These are phyloP conservation scores for Lepisosteus oculatus DNA, from an alignment of 2,113 vertebrate genomes.

Conservation along the genomic window DNA sequence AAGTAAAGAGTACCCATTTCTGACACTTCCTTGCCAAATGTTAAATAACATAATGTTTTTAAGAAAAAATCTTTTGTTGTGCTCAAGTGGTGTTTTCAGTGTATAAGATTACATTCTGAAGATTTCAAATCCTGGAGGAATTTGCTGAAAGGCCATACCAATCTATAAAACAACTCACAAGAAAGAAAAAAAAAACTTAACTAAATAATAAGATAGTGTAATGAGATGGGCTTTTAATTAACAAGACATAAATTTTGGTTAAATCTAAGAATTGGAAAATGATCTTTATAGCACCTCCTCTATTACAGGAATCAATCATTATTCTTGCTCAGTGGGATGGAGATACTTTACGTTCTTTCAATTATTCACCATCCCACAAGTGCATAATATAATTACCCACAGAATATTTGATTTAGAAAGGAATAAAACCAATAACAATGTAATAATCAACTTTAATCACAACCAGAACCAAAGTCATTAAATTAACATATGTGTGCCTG, in stretches of 20 bases:
- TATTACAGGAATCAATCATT: slow-evolving; percentile 48
- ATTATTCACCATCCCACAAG: slow-evolving; percentile 36
- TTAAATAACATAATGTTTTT: too few species aligned
- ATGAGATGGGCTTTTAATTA: slow-evolving; percentile 9
- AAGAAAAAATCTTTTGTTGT: too few species aligned
- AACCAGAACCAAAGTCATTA: slow-evolving; percentile 10
- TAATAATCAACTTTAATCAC: slow-evolving; percentile 34
- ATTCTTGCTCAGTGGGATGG: slow-evolving; percentile 62
- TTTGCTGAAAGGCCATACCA: background rate
- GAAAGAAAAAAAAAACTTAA: background rate
- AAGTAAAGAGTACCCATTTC: too few species aligned
- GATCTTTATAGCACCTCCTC: slow-evolving; percentile 32
- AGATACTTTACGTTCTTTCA: slow-evolving; percentile 55
- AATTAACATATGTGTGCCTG: background rate
- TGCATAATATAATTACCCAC: slow-evolving; percentile 31
- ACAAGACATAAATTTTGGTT: slow-evolving; percentile 15
- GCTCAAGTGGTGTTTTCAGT: too few species aligned
- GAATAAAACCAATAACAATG: slow-evolving; percentile 33
- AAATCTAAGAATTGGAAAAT: slow-evolving; percentile 29
- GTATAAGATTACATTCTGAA: too few species aligned
- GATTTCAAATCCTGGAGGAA: too few species aligned
- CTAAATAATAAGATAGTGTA: background rate
- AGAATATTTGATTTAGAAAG: slow-evolving; percentile 32
- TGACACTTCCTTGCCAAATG: too few species aligned
- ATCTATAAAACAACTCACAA: slow-evolving; percentile 5